Base-by-base conservation (phyloP, 2,113 vertebrate species). In the Esox niger region DNA sequence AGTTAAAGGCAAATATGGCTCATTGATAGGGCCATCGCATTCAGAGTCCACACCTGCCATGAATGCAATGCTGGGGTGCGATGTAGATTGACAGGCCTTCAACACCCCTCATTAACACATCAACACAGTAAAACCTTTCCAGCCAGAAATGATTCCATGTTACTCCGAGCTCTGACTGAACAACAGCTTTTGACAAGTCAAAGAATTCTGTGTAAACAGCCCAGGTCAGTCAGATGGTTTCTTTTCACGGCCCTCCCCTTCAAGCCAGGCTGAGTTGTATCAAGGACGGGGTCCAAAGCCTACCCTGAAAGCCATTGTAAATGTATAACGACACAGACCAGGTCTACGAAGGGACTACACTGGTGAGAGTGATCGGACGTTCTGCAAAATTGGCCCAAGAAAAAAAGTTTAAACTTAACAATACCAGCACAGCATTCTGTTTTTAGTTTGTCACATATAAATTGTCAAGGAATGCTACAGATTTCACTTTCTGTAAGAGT, bases 171-270 rank as follows among this genome's bases (percentile, higher is more conserved):
- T 74, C 72, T 27, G 35, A 47, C 47, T 73, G 49, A 71, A 49
- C 61, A 70, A 20, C 63, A 70, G 21, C 27, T 64, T 27, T n/a
- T 62, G 20, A 49, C n/a, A 68, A 71, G 68, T 78, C 70, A n/a
- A 55, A 65, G 54, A 38, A 57, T 57, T 68, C 60, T 66, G 15
- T 43, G 21, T 33, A 31, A 31, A 35, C 58, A 62, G 46, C 47
- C 55, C 52, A 61, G 82, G 69, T 79, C 81, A 83, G 69, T 79
- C 81, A 83, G 75, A 70, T 49, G 54, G 54, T 56, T n/a, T 74
- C n/a, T 68, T 58, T 78, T 62, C 29, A 70, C 27, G 54, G 64
- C 29, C 2, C 59, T 23, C 31, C 32, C 20, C 31, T 13, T 31
- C 7, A 3, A 6, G 29, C 10, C 29, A 60, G 57, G 30, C 57